These are phyloP conservation scores for Murina feae DNA, from an alignment of 2,113 vertebrate species.

Conservation along the genomic window DNA sequence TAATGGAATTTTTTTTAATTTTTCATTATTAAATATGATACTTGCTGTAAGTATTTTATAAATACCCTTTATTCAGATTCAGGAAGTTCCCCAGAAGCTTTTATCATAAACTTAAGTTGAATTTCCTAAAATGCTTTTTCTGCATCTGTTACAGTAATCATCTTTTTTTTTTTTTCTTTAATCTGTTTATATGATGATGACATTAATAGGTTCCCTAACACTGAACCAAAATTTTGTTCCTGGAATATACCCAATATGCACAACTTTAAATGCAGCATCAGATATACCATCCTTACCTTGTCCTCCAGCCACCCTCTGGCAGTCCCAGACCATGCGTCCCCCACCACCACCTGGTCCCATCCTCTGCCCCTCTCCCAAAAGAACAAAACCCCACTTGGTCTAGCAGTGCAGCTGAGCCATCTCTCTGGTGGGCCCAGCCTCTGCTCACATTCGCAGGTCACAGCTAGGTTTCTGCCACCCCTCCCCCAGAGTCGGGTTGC, in stretches of 20 bases:
- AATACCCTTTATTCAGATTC: not conserved
- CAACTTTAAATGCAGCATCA: not conserved
- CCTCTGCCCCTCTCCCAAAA: not conserved
- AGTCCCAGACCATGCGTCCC: not conserved
- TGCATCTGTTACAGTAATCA: not conserved
- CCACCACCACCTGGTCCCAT: not conserved
- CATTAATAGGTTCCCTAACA: not conserved
- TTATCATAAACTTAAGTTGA: not conserved
- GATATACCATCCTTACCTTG: not conserved
- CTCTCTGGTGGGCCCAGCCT: not conserved
- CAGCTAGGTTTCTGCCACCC: not conserved
- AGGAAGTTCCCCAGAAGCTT: not conserved
- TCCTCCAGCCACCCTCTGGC: too few relatives aligned
- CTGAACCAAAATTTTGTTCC: not conserved
- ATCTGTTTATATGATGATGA: not conserved
- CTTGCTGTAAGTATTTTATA: not conserved
- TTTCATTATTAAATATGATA: not conserved
- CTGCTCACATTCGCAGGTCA: not conserved
- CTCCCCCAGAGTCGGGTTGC: not conserved
- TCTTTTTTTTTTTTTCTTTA: not conserved
- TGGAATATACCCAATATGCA: not conserved
- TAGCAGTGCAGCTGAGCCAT: not conserved
- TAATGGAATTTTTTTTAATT: not conserved
- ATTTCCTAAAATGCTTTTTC: not conserved
- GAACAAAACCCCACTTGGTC: not conserved